These are phyloP conservation scores for Struthio camelus DNA, from an alignment of 2,113 vertebrate species.

Conservation along the genomic window DNA sequence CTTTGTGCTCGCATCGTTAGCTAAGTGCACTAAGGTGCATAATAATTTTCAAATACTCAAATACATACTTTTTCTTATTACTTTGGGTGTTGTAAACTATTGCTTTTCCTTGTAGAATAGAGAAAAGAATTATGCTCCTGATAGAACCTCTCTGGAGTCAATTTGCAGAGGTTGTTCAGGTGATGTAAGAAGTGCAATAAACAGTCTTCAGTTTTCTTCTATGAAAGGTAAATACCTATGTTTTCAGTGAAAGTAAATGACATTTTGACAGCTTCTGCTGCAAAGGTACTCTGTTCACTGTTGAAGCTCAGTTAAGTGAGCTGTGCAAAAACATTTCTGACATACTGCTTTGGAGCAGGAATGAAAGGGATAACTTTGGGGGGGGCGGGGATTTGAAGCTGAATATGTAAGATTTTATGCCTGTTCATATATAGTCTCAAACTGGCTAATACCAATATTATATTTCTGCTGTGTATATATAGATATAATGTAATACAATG, in stretches of 20 bases:
- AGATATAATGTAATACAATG: not conserved
- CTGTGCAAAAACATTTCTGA: not conserved
- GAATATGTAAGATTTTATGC: not conserved
- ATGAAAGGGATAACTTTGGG: not conserved
- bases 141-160: conserved; percentile 80
- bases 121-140: conserved; percentile 74
- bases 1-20: no score
- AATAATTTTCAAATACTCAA: not conserved
- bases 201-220: conserved; percentile 92
- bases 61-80: not conserved
- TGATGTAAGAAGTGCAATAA: conserved; percentile 94
- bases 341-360: not conserved
- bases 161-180: conserved; percentile 91
- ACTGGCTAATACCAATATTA: not conserved
- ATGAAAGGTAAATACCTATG: conserved; percentile 75
- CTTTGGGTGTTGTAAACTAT: not conserved
- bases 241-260: not conserved
- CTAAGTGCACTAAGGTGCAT: no score
- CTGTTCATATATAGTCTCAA: not conserved
- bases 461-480: not conserved
- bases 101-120: conserved; percentile 76
- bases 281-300: not conserved
- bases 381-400: no score
- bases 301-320: not conserved
- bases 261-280: not conserved